These are phyloP conservation scores for Petrolisthes cinctipes DNA, from an alignment of 2,888 invertebrate species.

Conservation along the genomic window DNA sequence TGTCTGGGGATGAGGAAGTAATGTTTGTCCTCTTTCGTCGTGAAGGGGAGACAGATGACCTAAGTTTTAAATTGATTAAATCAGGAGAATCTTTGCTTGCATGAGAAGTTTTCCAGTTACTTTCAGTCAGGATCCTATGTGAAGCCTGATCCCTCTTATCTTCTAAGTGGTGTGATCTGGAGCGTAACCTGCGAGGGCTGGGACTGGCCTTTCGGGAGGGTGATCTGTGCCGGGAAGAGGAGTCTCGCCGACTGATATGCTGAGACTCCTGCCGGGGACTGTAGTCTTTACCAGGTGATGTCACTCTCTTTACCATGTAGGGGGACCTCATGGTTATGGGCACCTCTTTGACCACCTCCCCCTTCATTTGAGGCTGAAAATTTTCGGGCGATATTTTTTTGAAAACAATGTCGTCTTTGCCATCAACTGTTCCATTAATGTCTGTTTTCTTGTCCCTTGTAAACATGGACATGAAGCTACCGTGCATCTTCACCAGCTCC, in stretches of 20 bases:
- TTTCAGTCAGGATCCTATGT: constrained; percentile 27
- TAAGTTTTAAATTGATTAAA: background rate
- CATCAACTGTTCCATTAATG: constrained; percentile 63
- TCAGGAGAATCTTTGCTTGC: constrained; percentile 1
- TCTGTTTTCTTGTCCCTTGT: constrained; percentile 60
- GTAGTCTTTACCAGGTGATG: constrained; percentile 2
- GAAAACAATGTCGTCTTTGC: constrained; percentile 63
- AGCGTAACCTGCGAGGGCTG: background rate
- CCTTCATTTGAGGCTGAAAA: background rate
- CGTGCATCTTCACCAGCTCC: constrained; percentile 62
- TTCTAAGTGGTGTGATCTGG: background rate
- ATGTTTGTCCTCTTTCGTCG: background rate
- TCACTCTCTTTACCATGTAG: constrained; percentile 60
- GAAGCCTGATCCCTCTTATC: background rate
- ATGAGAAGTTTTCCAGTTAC: constrained; percentile 12
- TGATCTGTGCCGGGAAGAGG: background rate
- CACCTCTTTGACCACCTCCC: constrained; percentile 4
- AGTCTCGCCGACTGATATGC: constrained; percentile 27
- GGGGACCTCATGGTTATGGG: constrained; percentile 60
- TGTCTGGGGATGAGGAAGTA: constrained; percentile 14
- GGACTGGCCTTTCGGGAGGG: constrained; percentile 9
- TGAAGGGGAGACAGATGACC: constrained; percentile 4
- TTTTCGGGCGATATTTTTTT: constrained; percentile 49
- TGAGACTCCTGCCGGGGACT: constrained; percentile 19
- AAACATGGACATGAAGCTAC: constrained; percentile 61